Evolutionary conservation across 2,113 vertebrate species (phyloP).

Genomic region (Dolichotis patagonum): DNA sequence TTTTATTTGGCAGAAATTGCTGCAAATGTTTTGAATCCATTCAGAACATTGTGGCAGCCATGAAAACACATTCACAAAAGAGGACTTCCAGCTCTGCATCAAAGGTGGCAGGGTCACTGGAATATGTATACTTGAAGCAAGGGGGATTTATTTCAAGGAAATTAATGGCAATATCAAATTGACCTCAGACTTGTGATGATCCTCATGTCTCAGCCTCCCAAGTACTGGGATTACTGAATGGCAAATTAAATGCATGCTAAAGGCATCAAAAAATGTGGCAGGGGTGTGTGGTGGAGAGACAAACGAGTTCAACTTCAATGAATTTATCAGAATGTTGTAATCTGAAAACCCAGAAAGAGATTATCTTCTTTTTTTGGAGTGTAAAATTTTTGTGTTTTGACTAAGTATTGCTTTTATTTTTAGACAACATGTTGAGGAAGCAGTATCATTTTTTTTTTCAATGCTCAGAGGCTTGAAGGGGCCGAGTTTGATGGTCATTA

Average conservation of each 20-base stretch:
- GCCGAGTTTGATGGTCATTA: background rate
- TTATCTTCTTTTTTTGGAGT: background rate
- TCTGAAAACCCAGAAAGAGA: background rate
- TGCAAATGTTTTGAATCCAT: background rate
- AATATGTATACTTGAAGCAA: background rate
- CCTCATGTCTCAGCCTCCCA: background rate
- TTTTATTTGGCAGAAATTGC: background rate
- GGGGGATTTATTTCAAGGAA: background rate
- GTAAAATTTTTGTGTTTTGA: background rate
- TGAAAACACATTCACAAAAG: background rate
- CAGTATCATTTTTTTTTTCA: background rate
- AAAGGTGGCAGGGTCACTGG: background rate
- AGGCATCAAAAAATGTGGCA: background rate
- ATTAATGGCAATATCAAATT: background rate
- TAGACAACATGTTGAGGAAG: background rate
- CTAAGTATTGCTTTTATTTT: background rate
- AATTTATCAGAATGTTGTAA: constrained; percentile 42
- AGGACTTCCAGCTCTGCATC: background rate
- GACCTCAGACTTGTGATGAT: background rate
- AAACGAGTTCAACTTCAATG: background rate
- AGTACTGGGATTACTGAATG: background rate
- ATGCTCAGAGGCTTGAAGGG: background rate
- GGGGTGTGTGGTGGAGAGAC: background rate
- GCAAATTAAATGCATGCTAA: background rate
- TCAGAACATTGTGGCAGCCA: background rate